Conservation (phyloP, 2,888 invertebrate genomes). For the Stenolophus ochropezus region DNA sequence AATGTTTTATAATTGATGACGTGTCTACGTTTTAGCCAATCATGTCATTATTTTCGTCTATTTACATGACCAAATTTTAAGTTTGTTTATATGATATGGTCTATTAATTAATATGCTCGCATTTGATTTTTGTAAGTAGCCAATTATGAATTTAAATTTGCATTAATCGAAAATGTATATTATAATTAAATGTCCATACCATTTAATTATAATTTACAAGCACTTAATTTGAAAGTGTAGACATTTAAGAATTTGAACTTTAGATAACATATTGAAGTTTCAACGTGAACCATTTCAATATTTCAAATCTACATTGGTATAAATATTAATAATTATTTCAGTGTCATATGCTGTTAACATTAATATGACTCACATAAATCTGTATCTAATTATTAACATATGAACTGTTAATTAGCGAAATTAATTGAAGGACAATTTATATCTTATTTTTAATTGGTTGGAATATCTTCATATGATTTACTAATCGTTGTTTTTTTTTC, state of each 20-base stretch:
- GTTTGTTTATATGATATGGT: too few relatives aligned
- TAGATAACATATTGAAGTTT: background rate
- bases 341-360: slow-evolving; percentile 12
- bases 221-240: background rate
- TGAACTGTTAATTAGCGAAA: slow-evolving; percentile 31
- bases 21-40: too few relatives aligned
- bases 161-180: background rate
- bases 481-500: slow-evolving; percentile 1
- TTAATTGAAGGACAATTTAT: slow-evolving; percentile 25
- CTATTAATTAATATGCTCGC: too few relatives aligned
- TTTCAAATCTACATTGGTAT: background rate
- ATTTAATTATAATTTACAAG: slow-evolving; percentile 1
- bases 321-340: background rate
- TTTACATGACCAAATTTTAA: too few relatives aligned
- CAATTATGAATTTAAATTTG: too few relatives aligned
- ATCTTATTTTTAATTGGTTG: slow-evolving; percentile 19
- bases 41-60: too few relatives aligned
- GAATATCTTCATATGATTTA: background rate
- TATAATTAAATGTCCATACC: background rate
- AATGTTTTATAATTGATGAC: too few relatives aligned
- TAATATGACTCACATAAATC: slow-evolving; percentile 12
- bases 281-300: background rate
- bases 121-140: too few relatives aligned
- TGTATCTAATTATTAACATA: slow-evolving; percentile 23
- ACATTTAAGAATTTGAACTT: slow-evolving; percentile 3